Percentiles rank a stretch among this genome's conserved stretches.
These are phyloP conservation scores for Smithornis capensis DNA, from an alignment of 2,113 vertebrate genomes.

Conservation along the genomic window DNA sequence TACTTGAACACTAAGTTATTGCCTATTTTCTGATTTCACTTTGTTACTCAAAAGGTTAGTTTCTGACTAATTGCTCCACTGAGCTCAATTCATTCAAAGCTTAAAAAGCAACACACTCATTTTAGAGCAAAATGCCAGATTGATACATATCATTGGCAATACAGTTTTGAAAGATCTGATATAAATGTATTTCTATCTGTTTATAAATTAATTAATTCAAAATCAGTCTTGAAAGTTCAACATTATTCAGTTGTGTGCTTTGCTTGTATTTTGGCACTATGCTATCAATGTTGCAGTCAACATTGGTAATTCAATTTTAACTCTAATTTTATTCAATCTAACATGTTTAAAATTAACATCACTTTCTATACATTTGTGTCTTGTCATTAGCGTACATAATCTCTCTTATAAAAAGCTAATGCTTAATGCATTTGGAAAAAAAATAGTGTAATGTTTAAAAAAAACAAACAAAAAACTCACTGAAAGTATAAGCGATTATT, in stretches of 20 bases:
- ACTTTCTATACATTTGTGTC: background rate
- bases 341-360: background rate
- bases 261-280: background rate
- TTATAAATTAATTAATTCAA: conserved; percentile 63
- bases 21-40: conserved; percentile 62
- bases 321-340: background rate
- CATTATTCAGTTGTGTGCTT: conserved; percentile 13
- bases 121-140: conserved; percentile 58
- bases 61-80: conserved; percentile 64
- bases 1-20: conserved; percentile 65
- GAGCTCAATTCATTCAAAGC: conserved; percentile 55
- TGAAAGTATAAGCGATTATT: background rate
- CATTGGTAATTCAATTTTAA: background rate
- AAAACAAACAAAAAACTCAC: background rate
- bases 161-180: conserved; percentile 10
- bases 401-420: background rate
- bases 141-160: conserved; percentile 21
- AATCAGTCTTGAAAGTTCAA: conserved; percentile 25
- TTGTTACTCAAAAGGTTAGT: conserved; percentile 68
- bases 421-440: background rate
- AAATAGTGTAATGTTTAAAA: background rate
- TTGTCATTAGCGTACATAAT: background rate
- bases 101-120: conserved; percentile 53
- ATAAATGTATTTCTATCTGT: conserved; percentile 28
- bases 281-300: background rate